Evolutionary conservation across 2,888 invertebrate species (phyloP).

Genomic region (Torymus texanus): DNA sequence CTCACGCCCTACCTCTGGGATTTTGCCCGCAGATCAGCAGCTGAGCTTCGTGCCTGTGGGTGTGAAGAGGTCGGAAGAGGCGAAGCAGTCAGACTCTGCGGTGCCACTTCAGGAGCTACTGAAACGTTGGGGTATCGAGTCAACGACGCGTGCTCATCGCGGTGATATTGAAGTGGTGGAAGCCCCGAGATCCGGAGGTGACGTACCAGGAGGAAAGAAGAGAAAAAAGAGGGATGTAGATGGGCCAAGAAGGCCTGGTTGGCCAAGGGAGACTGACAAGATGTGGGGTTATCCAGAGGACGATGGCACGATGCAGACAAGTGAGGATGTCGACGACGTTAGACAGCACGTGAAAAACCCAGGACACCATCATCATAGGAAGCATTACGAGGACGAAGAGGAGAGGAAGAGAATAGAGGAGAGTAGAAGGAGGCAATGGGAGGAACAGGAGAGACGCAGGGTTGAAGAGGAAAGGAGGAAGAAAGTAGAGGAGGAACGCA

Average conservation of each 20-base stretch:
- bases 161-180: slow-evolving; percentile 45
- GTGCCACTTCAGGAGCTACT: slow-evolving; percentile 38
- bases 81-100: slow-evolving; percentile 2
- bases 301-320: slow-evolving; percentile 64
- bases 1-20: no score
- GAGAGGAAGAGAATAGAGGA: neutral
- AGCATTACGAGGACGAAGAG: neutral
- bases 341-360: neutral
- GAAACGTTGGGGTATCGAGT: slow-evolving; percentile 42
- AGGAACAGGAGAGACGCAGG: slow-evolving; percentile 22
- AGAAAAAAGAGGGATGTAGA: no score
- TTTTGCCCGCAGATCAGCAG: no score
- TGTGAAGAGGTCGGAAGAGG: neutral
- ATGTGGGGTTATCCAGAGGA: slow-evolving; percentile 69
- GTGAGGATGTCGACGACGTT: slow-evolving; percentile 13
- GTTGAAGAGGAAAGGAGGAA: slow-evolving; percentile 36
- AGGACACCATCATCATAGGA: neutral
- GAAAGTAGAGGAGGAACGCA: slow-evolving; percentile 42
- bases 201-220: no score
- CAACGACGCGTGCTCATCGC: slow-evolving; percentile 19
- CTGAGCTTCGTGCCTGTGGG: no score
- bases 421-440: neutral
- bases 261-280: neutral
- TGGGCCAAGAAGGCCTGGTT: no score
- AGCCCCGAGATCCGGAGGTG: neutral